Base-by-base conservation (phyloP, 2,888 invertebrate genomes). In the Merodon equestris region DNA sequence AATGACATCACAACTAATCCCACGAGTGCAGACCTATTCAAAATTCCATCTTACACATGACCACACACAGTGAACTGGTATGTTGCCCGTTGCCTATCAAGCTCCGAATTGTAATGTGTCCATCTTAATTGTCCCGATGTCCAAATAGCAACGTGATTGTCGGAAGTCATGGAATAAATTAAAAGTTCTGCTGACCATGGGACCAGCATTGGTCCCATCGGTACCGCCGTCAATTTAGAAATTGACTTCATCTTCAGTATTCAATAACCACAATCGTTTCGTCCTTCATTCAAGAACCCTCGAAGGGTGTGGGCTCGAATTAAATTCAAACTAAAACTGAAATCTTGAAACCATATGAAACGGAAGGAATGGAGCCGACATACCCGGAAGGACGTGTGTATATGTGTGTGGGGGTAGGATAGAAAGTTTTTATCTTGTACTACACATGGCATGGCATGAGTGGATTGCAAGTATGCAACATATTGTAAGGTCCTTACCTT, bases 401-500 rank as follows among this genome's bases (percentile, higher is more conserved):
- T 19, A n/a, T 9, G 44, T 10, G 15, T n/a, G 38, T 9, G 27
- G 44, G 10, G 15, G 36, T 45, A n/a, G 14, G 1, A 5, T 27
- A 27, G 27, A 27, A 27, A 27, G 27, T 27, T 27, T 27, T 27
- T n/a, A n/a, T n/a, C n/a, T n/a, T n/a, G n/a, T n/a, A n/a, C n/a
- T n/a, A n/a, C n/a, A n/a, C 17, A 57, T 38, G 12, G 17, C 5
- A 5, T 18, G 2, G 36, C 3, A 44, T 58, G 36, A 5, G 10
- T 36, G 10, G 10, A 27, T 12, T 42, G 18, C 36, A 18, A 27
- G 2, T n/a, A n/a, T 2, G 27, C 27, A 27, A 27, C 27, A 27
- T 27, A 27, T 27, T 44, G n/a, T n/a, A 15, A n/a, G 27, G 61
- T 83, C 85, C 88, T 87, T 84, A 88, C 88, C 87, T 87, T 85